Evolutionary conservation across 2,888 invertebrate species (phyloP).

Genomic region (Panopea generosa): DNA sequence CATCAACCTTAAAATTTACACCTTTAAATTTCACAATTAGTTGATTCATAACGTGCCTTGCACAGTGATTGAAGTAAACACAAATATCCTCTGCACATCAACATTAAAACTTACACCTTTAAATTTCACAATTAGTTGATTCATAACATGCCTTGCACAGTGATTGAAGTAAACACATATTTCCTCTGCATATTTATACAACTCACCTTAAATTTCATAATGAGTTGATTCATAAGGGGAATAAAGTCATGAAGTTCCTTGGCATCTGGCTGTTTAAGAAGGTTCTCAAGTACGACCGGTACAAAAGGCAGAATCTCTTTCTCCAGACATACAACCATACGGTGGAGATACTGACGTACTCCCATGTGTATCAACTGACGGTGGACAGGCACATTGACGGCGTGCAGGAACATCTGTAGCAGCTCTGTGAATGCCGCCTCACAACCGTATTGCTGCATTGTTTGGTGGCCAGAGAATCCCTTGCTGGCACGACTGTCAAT

Average conservation of each 20-base stretch:
- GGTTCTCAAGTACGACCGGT: slow-evolving; percentile 86
- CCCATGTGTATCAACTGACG: slow-evolving; percentile 84
- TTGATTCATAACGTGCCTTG: no score
- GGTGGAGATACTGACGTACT: slow-evolving; percentile 87
- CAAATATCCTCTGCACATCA: no score
- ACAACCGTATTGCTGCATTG: slow-evolving; percentile 87
- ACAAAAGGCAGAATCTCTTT: slow-evolving; percentile 87
- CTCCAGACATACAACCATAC: slow-evolving; percentile 88
- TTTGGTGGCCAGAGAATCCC: slow-evolving; percentile 87
- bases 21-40: no score
- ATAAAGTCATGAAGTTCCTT: slow-evolving; percentile 86
- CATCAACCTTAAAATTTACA: no score
- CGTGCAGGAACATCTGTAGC: slow-evolving; percentile 86
- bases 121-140: no score
- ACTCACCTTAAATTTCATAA: slow-evolving; percentile 87
- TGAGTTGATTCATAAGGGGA: slow-evolving; percentile 87
- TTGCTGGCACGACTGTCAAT: slow-evolving; percentile 87
- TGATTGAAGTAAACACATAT: no score
- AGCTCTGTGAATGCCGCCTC: slow-evolving; percentile 86
- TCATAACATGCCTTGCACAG: no score
- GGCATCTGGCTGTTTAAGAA: slow-evolving; percentile 85
- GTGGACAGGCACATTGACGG: slow-evolving; percentile 84
- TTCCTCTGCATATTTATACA: no score
- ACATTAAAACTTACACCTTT: no score
- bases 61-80: no score